Evolutionary conservation across 2,113 vertebrate genomes (phyloP), one percentile per base, ranked within the genome.

Genomic region (Clinocottus analis): DNA sequence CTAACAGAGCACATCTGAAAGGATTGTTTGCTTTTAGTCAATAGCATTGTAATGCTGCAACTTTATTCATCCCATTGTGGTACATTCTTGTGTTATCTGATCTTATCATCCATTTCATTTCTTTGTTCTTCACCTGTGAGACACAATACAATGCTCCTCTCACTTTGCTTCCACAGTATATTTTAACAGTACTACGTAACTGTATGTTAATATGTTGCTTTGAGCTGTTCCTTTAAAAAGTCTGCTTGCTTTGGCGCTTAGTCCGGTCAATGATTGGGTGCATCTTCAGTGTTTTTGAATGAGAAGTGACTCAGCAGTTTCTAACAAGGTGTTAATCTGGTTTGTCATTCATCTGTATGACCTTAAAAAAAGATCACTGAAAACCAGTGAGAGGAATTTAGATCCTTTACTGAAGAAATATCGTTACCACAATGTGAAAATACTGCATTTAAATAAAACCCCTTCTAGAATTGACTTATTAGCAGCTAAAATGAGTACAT

Each of bases 191-290:
- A 2, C 29, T 5, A 10, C 1, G 1, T 73, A 60, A 69, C 19
- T 7, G 4, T 10, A 8, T 47, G 89, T 89, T 89, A 87, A 85
- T 86, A 6, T 67, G 33, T 88, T 11, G 77, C 80, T 67, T 55
- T 51, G 17, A 33, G 17, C 5, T 37, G 1, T 64, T 45, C 55
- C 37, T 37, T 14, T 33, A 4, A 5, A n/a, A 31, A 5, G 69
- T 55, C 31, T 43, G n/a, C 39, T 45, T 27, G 17, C 31, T 25
- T 58, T 43, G 11, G 23, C 9, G 43, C 61, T 27, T 41, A 61
- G 27, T 58, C 60, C 72, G 73, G 85, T 92, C 65, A 91, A 81
- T 92, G 78, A 88, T 88, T 88, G 75, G 60, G 21, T 62, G 64
- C 23, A n/a, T 65, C 47, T 47, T 25, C 4, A 1, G 19, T 61